Conservation (phyloP, 2,888 invertebrate species). For the Ommatoiulus sabulosus region DNA sequence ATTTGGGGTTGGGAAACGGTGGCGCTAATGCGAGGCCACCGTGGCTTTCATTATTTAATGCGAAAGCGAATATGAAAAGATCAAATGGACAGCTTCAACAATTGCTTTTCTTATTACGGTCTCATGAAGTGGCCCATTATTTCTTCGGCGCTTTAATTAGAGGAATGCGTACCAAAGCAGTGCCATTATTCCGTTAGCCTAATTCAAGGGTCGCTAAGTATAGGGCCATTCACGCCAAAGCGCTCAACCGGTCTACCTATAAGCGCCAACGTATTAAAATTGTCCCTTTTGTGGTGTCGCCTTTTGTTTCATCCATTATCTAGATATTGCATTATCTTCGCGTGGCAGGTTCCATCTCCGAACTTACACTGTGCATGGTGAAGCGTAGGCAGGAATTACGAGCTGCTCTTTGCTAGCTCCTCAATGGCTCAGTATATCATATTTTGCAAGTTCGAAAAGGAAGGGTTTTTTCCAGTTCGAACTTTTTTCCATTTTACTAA, state of each 20-base stretch:
- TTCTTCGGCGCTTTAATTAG: constrained; percentile 35
- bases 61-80: constrained; percentile 32
- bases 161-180: not conserved
- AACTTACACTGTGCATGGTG: no score
- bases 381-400: no score
- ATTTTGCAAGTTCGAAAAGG: no score
- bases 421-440: no score
- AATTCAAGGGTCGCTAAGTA: not conserved
- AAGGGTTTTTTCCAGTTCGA: no score
- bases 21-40: not conserved
- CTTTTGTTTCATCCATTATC: constrained; percentile 43
- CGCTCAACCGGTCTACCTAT: not conserved
- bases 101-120: constrained; percentile 41
- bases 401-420: no score
- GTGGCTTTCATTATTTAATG: constrained; percentile 44
- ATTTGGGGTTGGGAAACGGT: not conserved
- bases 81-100: constrained; percentile 45
- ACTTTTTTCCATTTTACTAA: no score
- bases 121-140: constrained; percentile 35
- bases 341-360: no score
- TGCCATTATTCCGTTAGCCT: not conserved
- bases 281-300: constrained; percentile 5
- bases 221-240: constrained; percentile 4
- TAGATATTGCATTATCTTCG: constrained; percentile 1
- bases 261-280: constrained; percentile 9